phyloP scores from a whole-genome alignment of 2,113 vertebrate genomes.

The Alces alces region DNA sequence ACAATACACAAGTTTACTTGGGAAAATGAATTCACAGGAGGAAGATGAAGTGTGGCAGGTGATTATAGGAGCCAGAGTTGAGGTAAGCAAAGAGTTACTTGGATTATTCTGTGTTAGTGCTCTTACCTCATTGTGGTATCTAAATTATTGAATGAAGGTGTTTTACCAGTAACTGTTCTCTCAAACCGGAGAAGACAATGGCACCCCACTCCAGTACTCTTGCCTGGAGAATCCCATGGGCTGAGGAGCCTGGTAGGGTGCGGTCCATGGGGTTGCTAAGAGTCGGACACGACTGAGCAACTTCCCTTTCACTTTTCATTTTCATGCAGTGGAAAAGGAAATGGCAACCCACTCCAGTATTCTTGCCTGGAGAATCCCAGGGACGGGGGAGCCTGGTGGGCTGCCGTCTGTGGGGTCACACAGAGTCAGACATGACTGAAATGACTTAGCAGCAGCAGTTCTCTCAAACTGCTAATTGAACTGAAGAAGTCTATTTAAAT shows the following conservation, averaged over 20 bases:
- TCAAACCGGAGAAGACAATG: neutral
- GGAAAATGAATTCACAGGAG: conserved; percentile 83
- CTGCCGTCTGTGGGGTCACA: too few relatives aligned
- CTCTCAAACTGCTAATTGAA: neutral
- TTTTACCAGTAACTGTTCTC: neutral
- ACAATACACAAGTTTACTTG: conserved; percentile 80
- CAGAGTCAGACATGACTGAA: too few relatives aligned
- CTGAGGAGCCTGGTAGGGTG: too few relatives aligned
- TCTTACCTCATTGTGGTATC: neutral
- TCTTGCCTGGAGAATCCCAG: too few relatives aligned
- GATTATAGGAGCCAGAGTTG: conserved; percentile 86
- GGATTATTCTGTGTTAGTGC: neutral
- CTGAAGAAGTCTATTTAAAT: neutral
- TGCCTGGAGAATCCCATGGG: too few relatives aligned
- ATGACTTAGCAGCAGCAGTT: neutral
- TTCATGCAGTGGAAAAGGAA: too few relatives aligned
- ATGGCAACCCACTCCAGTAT: too few relatives aligned
- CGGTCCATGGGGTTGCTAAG: too few relatives aligned
- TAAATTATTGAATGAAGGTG: neutral
- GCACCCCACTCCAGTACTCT: too few relatives aligned
- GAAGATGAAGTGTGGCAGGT: conserved; percentile 86
- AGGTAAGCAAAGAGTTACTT: conserved; percentile 69
- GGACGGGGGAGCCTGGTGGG: too few relatives aligned
- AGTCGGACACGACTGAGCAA: too few relatives aligned
- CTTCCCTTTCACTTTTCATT: too few relatives aligned